Evolutionary conservation across 37 sponge, comb jelly and placozoan species (phyloP).

Genomic region (Chondrosia reniformis): DNA sequence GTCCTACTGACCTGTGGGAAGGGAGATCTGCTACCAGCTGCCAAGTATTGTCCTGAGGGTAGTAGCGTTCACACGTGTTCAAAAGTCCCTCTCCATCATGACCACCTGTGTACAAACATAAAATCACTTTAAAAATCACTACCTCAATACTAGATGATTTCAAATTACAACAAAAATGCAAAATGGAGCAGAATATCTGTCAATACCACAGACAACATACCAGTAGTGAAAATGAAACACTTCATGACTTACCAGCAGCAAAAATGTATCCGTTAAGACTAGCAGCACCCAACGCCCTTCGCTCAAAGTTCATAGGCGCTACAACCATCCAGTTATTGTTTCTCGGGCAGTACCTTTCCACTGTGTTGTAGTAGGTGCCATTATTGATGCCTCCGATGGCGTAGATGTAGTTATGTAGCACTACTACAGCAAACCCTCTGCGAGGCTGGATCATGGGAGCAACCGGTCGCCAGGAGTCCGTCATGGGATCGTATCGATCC

Average conservation of each 20-base stretch:
- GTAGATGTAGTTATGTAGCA: slow-evolving; percentile 36
- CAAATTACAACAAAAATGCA: too few relatives aligned
- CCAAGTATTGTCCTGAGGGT: slow-evolving; percentile 59
- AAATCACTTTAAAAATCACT: not conserved
- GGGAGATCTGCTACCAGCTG: slow-evolving; percentile 41
- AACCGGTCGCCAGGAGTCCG: slow-evolving; percentile 31
- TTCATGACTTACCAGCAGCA: slow-evolving; percentile 22
- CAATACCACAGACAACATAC: not conserved
- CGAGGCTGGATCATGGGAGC: slow-evolving; percentile 46
- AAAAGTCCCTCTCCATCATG: slow-evolving; percentile 71
- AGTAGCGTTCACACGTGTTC: slow-evolving; percentile 56
- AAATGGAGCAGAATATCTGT: too few relatives aligned
- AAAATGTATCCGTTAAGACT: slow-evolving; percentile 28
- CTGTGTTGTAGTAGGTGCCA: slow-evolving; percentile 30
- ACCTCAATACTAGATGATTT: too few relatives aligned
- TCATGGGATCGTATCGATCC: slow-evolving; percentile 80
- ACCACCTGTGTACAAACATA: slow-evolving; percentile 36
- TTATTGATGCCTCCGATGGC: slow-evolving; percentile 54
- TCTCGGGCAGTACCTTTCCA: slow-evolving; percentile 38
- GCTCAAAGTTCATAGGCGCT: slow-evolving; percentile 20
- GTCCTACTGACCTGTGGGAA: slow-evolving; percentile 49
- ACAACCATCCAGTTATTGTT: slow-evolving; percentile 30
- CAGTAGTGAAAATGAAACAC: not conserved
- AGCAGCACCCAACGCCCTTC: slow-evolving; percentile 33
- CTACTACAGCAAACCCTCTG: slow-evolving; percentile 42